Evolutionary conservation across 2,888 invertebrate species (phyloP), one percentile per base, ranked within the genome.

Genomic region (Scrobipalpa atriplicella): DNA sequence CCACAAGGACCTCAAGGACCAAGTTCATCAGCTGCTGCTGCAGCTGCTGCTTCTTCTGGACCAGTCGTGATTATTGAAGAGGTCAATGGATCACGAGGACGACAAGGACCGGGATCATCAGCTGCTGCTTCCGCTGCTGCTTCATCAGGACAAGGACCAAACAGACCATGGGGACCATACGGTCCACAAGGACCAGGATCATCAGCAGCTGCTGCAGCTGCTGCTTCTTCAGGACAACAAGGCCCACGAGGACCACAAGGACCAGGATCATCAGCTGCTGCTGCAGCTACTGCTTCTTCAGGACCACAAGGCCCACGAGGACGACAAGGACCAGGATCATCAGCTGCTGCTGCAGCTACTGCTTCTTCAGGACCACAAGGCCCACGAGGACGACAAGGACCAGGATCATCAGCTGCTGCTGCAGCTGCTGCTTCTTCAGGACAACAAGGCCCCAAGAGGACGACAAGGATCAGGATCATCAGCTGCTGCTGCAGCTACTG

Each of bases 181-280:
- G 69, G 69, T 54, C 39, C 64, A 64, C 36, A 52, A 51, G 64
- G 64, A 52, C 54, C 52, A 64, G 19, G 13, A 61, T 29, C 36
- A 2, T 58, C 29, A 6, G 36, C n/a, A 6, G 16, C 19, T 18
- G 36, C 60, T 36, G 6, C 60, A 60, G 36, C 36, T 5, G 29
- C 38, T 9, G 36, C 38, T 54, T 54, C 54, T 3, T 3, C 9
- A 56, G 65, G 66, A 56, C 56, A 65, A 56, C 10, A 61, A n/a
- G 70, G 67, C 63, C 62, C 66, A 51, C 56, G 58, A 8, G 74
- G 68, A 63, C 16, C 64, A 62, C 54, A 66, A 62, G 68, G 66
- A 65, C 54, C 47, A 58, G 54, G 54, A 38, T 3, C 66, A 19
- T 54, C 66, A 2, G 69, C 72, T 21, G 43, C 51, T 19, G 67